Evolutionary conservation across 2,888 invertebrate species (phyloP), one percentile per base, ranked within the genome.

Genomic region (Unio delphinus): DNA sequence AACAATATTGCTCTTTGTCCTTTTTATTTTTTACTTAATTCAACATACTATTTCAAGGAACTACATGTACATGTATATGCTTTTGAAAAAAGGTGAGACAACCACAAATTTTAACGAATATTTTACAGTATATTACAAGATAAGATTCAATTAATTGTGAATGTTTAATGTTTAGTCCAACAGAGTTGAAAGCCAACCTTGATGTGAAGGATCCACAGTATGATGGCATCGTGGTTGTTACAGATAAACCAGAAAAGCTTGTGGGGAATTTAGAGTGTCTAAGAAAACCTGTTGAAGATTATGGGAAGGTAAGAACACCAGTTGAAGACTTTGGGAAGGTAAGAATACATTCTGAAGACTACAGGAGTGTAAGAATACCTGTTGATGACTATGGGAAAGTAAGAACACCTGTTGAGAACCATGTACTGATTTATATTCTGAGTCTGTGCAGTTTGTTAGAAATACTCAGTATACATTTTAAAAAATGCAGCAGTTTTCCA

Each of bases 201-300:
- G 82, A 87, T 72, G 76, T 89, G 20, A 79, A 73, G 30, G 87
- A 87, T 65, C 26, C 71, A 1, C 83, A 82, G 61, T 91, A 83
- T 84, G 91, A 91, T 83, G 86, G 87, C 55, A 88, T 91, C 64
- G 81, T 91, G 55, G 78, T 90, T 62, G 88, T 90, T 18, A 86
- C 90, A 30, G 85, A 89, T 71, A 73, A 69, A 28, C 64, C 84
- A 5, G 75, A 78, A 4, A 86, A 86, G 64, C 83, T 90, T 45
- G 78, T 82, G 18, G 86, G 83, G 6, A 74, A 84, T 61, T 75
- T 89, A 26, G 78, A 84, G 54, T 78, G 80, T 63, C 78, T 90
- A 23, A 76, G 82, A 54, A 65, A 61, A 23, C 77, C 83, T 18
- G 68, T 90, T 45, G 79, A 85, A 58, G 79, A 83, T 23, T 86